Base-by-base conservation (phyloP, 2,888 invertebrate species). In the Ypsolopha scabrella region DNA sequence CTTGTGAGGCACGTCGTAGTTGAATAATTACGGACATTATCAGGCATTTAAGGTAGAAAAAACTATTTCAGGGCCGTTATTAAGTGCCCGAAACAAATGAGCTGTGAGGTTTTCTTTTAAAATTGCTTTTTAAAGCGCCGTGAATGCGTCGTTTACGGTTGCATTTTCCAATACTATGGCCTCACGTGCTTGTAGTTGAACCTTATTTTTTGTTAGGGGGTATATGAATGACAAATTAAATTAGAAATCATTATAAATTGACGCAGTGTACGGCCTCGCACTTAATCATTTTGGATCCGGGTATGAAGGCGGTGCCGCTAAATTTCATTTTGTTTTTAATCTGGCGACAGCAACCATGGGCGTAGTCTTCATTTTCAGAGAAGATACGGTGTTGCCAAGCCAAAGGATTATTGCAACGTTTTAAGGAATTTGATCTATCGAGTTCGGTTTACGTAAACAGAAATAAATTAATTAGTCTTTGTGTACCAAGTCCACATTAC, bases 251-350 rank as follows among this genome's bases (percentile, higher is more conserved):
- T 24, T 24, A 24, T 24, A 24, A 24, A 24, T 24, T 24, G 24
- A 55, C 59, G 60, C 64, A 65, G 60, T 55, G 54, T 52, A 24
- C 24, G 24, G 24, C 24, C 24, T 24, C 24, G 24, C 24, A 24
- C 24, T 54, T 67, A 63, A 69, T 68, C 59, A 63, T 4, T 13
- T 49, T 34, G 41, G n/a, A 67, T 63, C 60, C 58, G 62, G 62
- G 63, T 68, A 60, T 63, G 60, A 59, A 57, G 63, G 57, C 53
- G 58, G 48, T 60, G 60, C 57, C 62, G 65, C 61, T 57, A 76
- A 77, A 80, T 81, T 79, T 73, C 72, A 80, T 80, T 82, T 73
- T 70, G 75, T 78, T 81, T 81, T 79, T 79, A 82, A 82, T 81
- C 73, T 73, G 64, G 58, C 61, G 65, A 65, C 67, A 63, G 69